These are phyloP conservation scores for Unio delphinus DNA, from an alignment of 2,888 invertebrate genomes.

Conservation along the genomic window DNA sequence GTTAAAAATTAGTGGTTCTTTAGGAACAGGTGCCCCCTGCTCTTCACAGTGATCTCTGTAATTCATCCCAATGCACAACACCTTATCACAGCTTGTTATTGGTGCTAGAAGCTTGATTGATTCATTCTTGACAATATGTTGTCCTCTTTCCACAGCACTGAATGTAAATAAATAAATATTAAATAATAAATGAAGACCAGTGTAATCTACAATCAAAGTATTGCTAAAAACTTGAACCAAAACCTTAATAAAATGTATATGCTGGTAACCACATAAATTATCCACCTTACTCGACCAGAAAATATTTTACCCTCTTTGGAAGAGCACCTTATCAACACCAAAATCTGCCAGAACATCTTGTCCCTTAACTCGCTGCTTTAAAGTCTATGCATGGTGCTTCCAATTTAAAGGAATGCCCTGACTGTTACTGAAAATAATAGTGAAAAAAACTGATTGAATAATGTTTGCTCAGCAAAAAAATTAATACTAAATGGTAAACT, in stretches of 20 bases:
- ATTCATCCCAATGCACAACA: conserved; percentile 88
- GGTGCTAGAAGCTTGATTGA: conserved; percentile 76
- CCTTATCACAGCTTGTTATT: conserved; percentile 85
- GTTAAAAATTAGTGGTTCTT: conserved; percentile 88
- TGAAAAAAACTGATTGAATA: no score
- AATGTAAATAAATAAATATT: conserved; percentile 5
- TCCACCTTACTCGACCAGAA: no score
- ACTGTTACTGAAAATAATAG: no score
- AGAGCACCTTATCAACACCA: no score
- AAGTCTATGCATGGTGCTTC: no score
- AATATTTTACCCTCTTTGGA: no score
- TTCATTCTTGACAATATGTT: conserved; percentile 42
- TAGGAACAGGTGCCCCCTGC: conserved; percentile 81
- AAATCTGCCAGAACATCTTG: no score
- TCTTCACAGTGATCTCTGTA: conserved; percentile 90
- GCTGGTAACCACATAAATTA: neutral
- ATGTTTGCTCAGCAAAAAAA: no score
- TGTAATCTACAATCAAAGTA: neutral
- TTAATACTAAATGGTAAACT: no score
- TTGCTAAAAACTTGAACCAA: neutral
- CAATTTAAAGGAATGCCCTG: no score
- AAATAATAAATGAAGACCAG: neutral
- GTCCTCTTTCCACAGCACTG: conserved; percentile 48
- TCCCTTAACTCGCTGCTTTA: no score
- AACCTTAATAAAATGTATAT: neutral